phyloP scores from a whole-genome alignment of 2,888 invertebrate species.

The Drosophila anomelani region DNA sequence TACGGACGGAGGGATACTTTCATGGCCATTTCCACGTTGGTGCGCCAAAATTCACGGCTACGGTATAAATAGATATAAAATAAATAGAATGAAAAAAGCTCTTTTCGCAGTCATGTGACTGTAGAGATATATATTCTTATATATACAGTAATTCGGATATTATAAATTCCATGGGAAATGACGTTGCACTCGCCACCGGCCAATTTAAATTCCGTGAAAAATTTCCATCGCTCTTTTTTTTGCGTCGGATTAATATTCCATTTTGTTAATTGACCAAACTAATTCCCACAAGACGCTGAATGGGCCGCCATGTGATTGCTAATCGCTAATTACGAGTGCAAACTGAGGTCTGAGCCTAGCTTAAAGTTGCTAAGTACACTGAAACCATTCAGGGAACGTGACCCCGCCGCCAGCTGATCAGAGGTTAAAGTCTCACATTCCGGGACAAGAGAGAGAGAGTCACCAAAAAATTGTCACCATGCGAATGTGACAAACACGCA shows the following conservation, averaged over 20 bases:
- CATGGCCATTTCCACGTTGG: slow-evolving; percentile 45
- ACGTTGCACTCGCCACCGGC: slow-evolving; percentile 19
- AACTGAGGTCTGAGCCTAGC: slow-evolving; percentile 13
- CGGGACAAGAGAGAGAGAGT: slow-evolving; percentile 1
- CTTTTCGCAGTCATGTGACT: slow-evolving; percentile 60
- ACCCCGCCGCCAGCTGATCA: slow-evolving; percentile 8
- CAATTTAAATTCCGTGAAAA: slow-evolving; percentile 26
- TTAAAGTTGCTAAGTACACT: slow-evolving; percentile 7
- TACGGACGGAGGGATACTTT: slow-evolving; percentile 1
- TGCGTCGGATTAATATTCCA: slow-evolving; percentile 29
- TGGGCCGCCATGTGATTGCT: slow-evolving; percentile 32
- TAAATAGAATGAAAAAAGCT: slow-evolving; percentile 36
- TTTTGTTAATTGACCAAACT: slow-evolving; percentile 23
- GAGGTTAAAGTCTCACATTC: slow-evolving; percentile 12
- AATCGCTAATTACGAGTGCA: slow-evolving; percentile 25
- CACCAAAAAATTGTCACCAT: slow-evolving; percentile 16
- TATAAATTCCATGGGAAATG: slow-evolving; percentile 32
- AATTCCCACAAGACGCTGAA: slow-evolving; percentile 20
- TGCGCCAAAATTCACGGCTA: slow-evolving; percentile 49
- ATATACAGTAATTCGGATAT: slow-evolving; percentile 29
- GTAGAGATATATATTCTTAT: not conserved
- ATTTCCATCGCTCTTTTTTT: slow-evolving; percentile 30
- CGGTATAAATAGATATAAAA: slow-evolving; percentile 54
- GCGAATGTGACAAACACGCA: slow-evolving; percentile 42
- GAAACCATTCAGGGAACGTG: slow-evolving; percentile 13